Evolutionary conservation across 2,113 vertebrate species (phyloP).

Genomic region (Hippoglossus stenolepis): DNA sequence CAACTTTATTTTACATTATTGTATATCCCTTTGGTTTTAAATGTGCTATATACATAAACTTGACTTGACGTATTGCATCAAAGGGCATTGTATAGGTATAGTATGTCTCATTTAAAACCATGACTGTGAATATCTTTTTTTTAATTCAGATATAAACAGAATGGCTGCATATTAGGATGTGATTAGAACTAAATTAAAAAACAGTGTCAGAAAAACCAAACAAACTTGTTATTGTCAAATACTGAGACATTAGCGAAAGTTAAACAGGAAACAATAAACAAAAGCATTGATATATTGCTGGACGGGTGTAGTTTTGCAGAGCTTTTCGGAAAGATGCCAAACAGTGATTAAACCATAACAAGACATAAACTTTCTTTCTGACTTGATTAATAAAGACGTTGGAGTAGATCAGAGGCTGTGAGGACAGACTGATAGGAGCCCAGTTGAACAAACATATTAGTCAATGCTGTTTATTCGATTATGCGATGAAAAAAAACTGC

Average conservation of each 20-base stretch:
- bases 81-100: background rate
- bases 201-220: background rate
- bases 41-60: background rate
- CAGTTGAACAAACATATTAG: too few species aligned
- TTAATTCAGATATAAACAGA: background rate
- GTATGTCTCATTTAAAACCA: background rate
- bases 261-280: background rate
- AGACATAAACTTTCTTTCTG: background rate
- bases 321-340: background rate
- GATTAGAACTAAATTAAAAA: background rate
- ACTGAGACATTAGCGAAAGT: background rate
- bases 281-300: background rate
- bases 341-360: background rate
- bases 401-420: background rate
- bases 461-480: background rate
- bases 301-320: background rate
- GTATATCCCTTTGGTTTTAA: background rate
- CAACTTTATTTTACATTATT: background rate
- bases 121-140: background rate
- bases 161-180: background rate
- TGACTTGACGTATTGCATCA: background rate
- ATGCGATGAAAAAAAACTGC: slow-evolving; percentile 4
- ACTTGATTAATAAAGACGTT: background rate
- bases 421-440: background rate
- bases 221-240: background rate